phyloP scores from a whole-genome alignment of 2,888 invertebrate species.

The Drosophila anceps region DNA sequence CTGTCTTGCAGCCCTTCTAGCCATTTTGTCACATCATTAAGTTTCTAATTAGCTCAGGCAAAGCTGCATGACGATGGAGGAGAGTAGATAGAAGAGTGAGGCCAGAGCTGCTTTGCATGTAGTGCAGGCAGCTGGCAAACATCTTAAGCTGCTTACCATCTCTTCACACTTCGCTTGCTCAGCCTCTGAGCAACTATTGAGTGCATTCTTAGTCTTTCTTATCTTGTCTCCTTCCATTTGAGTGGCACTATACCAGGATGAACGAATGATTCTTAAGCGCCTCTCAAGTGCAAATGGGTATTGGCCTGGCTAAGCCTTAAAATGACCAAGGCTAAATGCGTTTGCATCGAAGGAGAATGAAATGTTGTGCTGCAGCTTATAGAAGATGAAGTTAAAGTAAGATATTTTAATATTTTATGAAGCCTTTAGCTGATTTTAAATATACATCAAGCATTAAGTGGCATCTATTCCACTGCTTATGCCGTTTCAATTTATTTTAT shows the following conservation, averaged over 20 bases:
- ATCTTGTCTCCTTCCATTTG: constrained; percentile 40
- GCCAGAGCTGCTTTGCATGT: constrained; percentile 54
- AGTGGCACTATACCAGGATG: constrained; percentile 24
- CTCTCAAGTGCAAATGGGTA: constrained; percentile 24
- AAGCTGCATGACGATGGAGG: constrained; percentile 14
- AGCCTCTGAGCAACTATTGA: constrained; percentile 28
- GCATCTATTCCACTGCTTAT: too few species aligned
- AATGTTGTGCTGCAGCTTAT: background rate
- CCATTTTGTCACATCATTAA: constrained; percentile 67
- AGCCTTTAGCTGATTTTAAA: background rate
- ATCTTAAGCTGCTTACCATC: constrained; percentile 45
- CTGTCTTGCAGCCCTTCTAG: constrained; percentile 36
- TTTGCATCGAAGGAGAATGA: background rate
- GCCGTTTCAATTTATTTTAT: background rate
- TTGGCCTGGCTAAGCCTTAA: constrained; percentile 17
- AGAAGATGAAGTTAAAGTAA: background rate
- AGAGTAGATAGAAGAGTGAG: background rate
- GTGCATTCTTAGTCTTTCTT: constrained; percentile 42
- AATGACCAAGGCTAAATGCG: constrained; percentile 17
- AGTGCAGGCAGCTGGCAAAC: constrained; percentile 23
- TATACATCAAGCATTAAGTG: background rate
- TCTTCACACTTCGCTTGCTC: background rate
- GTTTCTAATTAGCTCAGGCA: constrained; percentile 58
- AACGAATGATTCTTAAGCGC: constrained; percentile 19
- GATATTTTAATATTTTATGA: background rate